Conservation (phyloP, 2,797 vertebrate species). For the Eleutherodactylus coqui region DNA sequence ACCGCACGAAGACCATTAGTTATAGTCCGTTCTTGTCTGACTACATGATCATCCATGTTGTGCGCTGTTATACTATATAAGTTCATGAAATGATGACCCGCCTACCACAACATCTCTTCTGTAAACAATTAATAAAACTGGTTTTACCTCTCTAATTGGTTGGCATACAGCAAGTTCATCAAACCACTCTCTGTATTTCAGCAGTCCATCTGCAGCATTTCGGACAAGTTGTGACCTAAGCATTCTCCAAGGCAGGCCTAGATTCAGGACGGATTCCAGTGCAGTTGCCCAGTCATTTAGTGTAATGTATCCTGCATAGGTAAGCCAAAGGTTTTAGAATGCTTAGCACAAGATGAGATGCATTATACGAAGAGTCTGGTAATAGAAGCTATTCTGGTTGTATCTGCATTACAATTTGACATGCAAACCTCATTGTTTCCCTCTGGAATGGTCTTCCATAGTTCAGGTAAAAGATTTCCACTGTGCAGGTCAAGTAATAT, state of each 20-base stretch:
- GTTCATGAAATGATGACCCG: no score
- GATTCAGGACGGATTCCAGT: conserved; percentile 80
- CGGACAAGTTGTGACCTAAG: conserved; percentile 85
- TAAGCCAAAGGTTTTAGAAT: not conserved
- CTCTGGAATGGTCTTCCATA: not conserved
- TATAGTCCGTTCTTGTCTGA: no score
- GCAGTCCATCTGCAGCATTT: conserved; percentile 66
- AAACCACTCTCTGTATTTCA: conserved; percentile 89
- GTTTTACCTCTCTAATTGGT: conserved; percentile 79
- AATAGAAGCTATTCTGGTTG: no score
- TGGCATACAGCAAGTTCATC: conserved; percentile 81
- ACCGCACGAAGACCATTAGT: no score
- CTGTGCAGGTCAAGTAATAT: not conserved
- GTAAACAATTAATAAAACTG: not conserved
- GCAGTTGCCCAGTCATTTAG: conserved; percentile 85
- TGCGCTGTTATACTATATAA: no score
- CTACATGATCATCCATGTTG: no score
- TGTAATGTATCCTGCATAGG: conserved; percentile 78
- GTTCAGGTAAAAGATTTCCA: not conserved
- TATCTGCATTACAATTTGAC: not conserved
- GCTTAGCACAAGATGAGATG: not conserved
- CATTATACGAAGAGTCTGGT: no score
- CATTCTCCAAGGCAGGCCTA: conserved; percentile 90
- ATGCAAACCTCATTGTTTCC: not conserved
- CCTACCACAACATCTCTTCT: no score